Evolutionary conservation across 1,140 invertebrate species (phyloP), one percentile per base, ranked within the genome.

Genomic region (Panagrolaimus sp.): DNA sequence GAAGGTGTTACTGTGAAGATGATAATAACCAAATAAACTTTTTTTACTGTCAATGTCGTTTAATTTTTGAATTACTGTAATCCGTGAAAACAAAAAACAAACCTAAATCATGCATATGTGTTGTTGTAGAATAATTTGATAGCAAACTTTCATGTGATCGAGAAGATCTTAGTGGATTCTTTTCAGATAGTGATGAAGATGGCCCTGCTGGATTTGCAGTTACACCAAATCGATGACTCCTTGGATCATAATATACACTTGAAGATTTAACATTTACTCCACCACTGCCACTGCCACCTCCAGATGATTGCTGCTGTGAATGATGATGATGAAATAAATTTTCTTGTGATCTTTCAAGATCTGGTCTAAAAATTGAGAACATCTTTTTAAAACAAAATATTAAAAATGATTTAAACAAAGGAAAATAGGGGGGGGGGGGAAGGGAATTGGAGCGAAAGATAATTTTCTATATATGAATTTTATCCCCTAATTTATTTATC

Each of bases 91-190:
- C 31, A 16, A 62, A 20, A 38, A 25, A 66, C 72, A 47, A 20
- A 73, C 69, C 38, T 46, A 75, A 66, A 65, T 75, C 74, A 63
- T 74, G 74, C 72, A 74, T 74, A 63, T 75, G 74, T 16, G 72
- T 68, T 16, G 73, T 71, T 43, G 64, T 57, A 14, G 63, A 75
- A 20, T 27, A 25, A 57, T 27, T 57, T 27, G 51, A 69, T 20
- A 75, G 66, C 44, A 75, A 45, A 45, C 62, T 66, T 66, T 75
- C 74, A 66, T 75, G 74, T 47, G 74, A 75, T 27, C 74, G 68
- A 27, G 65, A 66, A 1, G 73, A 71, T n/a, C 73, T 69, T 13
- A 74, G 61, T 8, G 67, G 61, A n/a, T 46, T 47, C 38, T 57
- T 71, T 20, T 69, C 70, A n/a, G n/a, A n/a, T n/a, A n/a, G n/a